phyloP scores from a whole-genome alignment of 2,113 vertebrate species.

The Thunnus maccoyii region DNA sequence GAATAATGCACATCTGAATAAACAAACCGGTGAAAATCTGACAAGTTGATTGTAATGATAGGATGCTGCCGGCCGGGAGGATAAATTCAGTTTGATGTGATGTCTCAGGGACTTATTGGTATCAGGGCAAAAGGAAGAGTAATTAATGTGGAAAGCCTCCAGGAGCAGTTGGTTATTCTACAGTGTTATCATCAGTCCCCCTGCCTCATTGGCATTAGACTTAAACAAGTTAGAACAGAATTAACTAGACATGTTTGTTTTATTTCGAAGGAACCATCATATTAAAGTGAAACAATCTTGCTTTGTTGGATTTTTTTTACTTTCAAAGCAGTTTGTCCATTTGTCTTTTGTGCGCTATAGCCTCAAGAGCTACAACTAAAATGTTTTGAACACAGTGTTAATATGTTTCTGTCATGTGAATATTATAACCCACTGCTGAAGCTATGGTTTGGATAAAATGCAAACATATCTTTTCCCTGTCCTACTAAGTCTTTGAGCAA shows the following conservation, averaged over 20 bases:
- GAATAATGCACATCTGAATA: slow-evolving; percentile 71
- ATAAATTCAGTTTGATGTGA: slow-evolving; percentile 45
- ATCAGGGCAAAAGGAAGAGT: slow-evolving; percentile 57
- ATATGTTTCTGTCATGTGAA: slow-evolving; percentile 31
- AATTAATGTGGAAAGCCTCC: slow-evolving; percentile 70
- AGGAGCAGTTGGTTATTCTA: slow-evolving; percentile 51
- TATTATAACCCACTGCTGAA: slow-evolving; percentile 23
- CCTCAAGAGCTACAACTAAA: slow-evolving; percentile 29
- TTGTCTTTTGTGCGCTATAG: slow-evolving; percentile 1
- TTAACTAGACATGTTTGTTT: slow-evolving; percentile 25
- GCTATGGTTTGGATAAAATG: slow-evolving; percentile 49
- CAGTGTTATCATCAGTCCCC: slow-evolving; percentile 38
- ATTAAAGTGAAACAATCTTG: slow-evolving; percentile 20
- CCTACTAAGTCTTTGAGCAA: slow-evolving; percentile 53
- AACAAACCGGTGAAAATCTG: slow-evolving; percentile 70
- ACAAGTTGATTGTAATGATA: slow-evolving; percentile 80
- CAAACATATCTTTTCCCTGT: slow-evolving; percentile 57
- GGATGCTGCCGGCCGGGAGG: slow-evolving; percentile 39
- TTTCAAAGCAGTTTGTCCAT: slow-evolving; percentile 10
- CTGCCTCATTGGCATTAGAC: background rate
- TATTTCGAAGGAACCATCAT: slow-evolving; percentile 7
- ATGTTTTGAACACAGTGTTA: slow-evolving; percentile 36
- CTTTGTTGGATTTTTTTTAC: background rate
- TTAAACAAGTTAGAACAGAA: slow-evolving; percentile 33
- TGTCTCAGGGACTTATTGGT: slow-evolving; percentile 43